Conservation (phyloP, 1,140 invertebrate species). For the Epicauta chinensis region DNA sequence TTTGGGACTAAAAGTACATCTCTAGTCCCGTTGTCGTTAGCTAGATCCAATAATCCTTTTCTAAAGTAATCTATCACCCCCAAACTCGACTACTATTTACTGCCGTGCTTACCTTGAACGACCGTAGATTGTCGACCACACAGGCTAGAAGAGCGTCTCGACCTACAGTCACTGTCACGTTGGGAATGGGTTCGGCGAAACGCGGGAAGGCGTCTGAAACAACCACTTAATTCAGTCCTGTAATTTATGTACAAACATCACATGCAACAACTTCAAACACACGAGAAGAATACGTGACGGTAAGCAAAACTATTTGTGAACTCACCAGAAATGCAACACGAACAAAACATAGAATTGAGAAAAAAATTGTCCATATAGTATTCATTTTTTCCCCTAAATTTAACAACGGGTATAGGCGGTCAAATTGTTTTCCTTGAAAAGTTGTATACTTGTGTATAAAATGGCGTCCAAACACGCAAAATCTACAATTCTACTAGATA, state of each 20-base stretch:
- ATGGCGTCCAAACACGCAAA: too few species aligned
- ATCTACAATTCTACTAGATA: too few species aligned
- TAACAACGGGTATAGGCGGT: too few species aligned
- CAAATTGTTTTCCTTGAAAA: too few species aligned
- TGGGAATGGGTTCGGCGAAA: constrained; percentile 86
- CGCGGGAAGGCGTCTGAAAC: constrained; percentile 61
- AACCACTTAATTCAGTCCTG: constrained; percentile 19
- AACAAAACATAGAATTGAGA: too few species aligned
- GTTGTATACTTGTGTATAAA: too few species aligned
- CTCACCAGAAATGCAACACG: too few species aligned
- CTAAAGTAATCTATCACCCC: constrained; percentile 29
- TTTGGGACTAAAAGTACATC: constrained; percentile 13
- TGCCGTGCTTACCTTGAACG: constrained; percentile 68
- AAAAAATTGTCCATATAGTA: too few species aligned
- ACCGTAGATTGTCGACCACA: constrained; percentile 84
- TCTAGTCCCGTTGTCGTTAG: constrained; percentile 25
- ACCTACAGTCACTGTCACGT: constrained; percentile 86
- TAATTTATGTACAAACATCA: constrained; percentile 9
- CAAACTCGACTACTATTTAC: background rate
- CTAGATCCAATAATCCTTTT: constrained; percentile 32
- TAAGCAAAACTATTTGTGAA: too few species aligned
- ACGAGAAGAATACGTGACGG: too few species aligned
- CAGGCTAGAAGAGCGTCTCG: constrained; percentile 87
- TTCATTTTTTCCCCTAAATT: too few species aligned
- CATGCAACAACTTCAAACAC: too few species aligned